Conservation (phyloP, 1,140 invertebrate species). For the Nilaparvata lugens region DNA sequence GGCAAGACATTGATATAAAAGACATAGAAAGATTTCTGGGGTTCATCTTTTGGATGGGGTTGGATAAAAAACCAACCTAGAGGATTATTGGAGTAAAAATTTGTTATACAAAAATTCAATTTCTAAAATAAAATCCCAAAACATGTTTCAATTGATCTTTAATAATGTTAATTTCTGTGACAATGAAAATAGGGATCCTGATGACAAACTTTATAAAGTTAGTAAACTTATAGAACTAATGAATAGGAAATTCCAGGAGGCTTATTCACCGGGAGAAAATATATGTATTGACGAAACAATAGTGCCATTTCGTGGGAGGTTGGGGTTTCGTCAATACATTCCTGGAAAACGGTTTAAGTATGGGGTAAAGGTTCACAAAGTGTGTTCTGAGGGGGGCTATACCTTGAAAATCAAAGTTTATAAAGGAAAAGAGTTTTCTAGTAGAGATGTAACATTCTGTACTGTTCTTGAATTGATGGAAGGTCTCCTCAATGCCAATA, state of each 20-base stretch:
- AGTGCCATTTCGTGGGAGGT: conserved; percentile 28
- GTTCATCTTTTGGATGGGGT: neutral
- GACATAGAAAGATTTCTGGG: too few species aligned
- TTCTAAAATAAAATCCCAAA: conserved; percentile 26
- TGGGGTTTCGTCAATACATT: conserved; percentile 31
- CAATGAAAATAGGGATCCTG: conserved; percentile 20
- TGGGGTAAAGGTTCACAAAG: conserved; percentile 29
- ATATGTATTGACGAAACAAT: conserved; percentile 31
- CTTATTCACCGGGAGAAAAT: conserved; percentile 23
- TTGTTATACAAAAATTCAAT: neutral
- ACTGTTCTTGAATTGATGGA: conserved; percentile 22
- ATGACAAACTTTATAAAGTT: conserved; percentile 28
- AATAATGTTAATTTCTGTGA: conserved; percentile 28
- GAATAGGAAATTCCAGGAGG: conserved; percentile 23
- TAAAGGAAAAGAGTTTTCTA: conserved; percentile 17
- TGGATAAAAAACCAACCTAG: neutral
- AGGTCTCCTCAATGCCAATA: conserved; percentile 21
- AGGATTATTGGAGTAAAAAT: neutral
- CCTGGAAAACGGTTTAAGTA: conserved; percentile 29
- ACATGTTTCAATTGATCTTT: conserved; percentile 30
- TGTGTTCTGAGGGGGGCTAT: conserved; percentile 24
- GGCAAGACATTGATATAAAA: too few species aligned
- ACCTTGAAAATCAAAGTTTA: conserved; percentile 30
- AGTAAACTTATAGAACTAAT: too few species aligned
- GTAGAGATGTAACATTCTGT: conserved; percentile 13